phyloP scores from a whole-genome alignment of 2,113 vertebrate genomes.

The Pseudorasbora parva region DNA sequence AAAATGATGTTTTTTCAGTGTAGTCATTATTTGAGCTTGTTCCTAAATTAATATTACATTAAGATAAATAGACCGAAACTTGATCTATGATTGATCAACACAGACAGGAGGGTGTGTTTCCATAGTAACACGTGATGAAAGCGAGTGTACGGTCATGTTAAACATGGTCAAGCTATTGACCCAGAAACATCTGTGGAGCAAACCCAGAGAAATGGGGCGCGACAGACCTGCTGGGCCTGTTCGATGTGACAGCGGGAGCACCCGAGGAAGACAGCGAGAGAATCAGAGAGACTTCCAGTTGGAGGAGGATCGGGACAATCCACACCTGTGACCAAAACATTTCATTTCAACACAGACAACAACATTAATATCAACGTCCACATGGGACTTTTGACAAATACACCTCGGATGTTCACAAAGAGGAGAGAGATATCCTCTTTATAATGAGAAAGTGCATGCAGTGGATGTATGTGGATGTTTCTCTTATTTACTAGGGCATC shows the following conservation, averaged over 20 bases:
- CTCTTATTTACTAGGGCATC: neutral
- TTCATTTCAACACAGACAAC: neutral
- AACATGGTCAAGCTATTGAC: neutral
- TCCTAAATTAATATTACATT: neutral
- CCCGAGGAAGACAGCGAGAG: neutral
- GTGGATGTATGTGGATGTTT: neutral
- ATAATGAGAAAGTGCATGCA: neutral
- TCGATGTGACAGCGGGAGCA: neutral
- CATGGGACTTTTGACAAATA: neutral
- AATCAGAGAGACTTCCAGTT: neutral
- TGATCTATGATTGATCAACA: neutral
- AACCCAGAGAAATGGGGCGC: slow-evolving; percentile 17
- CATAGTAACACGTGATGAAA: slow-evolving; percentile 2
- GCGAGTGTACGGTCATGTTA: slow-evolving; percentile 13
- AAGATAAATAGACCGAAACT: neutral
- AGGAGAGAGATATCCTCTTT: neutral
- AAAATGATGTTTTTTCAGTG: neutral
- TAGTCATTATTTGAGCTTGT: neutral
- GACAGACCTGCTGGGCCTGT: neutral
- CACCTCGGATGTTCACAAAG: neutral
- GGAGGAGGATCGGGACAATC: neutral
- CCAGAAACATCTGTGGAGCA: slow-evolving; percentile 1
- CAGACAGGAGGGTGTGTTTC: neutral
- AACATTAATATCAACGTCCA: neutral
- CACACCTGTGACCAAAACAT: neutral